Evolutionary conservation across 2,797 vertebrate species (phyloP).

Genomic region (Acanthopagrus latus): DNA sequence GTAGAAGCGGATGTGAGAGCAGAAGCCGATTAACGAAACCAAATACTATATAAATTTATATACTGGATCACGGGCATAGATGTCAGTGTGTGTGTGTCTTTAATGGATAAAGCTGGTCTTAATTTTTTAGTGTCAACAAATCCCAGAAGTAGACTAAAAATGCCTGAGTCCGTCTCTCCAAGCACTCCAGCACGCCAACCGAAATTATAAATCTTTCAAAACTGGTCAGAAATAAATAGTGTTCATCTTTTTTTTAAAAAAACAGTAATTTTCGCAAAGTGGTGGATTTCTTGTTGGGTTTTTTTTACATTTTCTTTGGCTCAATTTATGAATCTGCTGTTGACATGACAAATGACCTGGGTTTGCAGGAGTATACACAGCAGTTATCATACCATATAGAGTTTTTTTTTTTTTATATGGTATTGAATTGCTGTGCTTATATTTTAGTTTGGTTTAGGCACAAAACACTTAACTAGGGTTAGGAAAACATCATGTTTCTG

Average conservation of each 20-base stretch:
- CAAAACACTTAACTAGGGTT: too few relatives aligned
- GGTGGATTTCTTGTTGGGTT: too few relatives aligned
- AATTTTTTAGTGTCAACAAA: slow-evolving; percentile 22
- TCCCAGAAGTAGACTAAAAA: slow-evolving; percentile 24
- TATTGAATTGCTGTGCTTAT: too few relatives aligned
- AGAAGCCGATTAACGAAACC: slow-evolving; percentile 52
- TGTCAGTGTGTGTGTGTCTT: slow-evolving; percentile 22
- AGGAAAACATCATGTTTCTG: too few relatives aligned
- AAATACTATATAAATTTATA: slow-evolving; percentile 50
- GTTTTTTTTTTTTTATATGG: too few relatives aligned
- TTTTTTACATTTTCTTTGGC: not conserved
- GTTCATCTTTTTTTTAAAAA: not conserved
- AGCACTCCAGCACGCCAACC: not conserved
- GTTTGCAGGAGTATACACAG: too few relatives aligned
- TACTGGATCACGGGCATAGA: slow-evolving; percentile 6
- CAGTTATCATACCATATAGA: too few relatives aligned
- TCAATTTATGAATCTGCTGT: not conserved
- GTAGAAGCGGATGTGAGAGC: slow-evolving; percentile 45
- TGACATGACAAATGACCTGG: too few relatives aligned
- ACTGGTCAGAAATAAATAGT: not conserved
- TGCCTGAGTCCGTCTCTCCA: slow-evolving; percentile 12
- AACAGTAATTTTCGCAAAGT: not conserved
- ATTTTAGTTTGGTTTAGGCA: too few relatives aligned
- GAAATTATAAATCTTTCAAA: not conserved
- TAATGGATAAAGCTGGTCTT: slow-evolving; percentile 9